Evolutionary conservation across 1,140 invertebrate genomes (phyloP), one percentile per base, ranked within the genome.

Genomic region (Grapholita molesta): DNA sequence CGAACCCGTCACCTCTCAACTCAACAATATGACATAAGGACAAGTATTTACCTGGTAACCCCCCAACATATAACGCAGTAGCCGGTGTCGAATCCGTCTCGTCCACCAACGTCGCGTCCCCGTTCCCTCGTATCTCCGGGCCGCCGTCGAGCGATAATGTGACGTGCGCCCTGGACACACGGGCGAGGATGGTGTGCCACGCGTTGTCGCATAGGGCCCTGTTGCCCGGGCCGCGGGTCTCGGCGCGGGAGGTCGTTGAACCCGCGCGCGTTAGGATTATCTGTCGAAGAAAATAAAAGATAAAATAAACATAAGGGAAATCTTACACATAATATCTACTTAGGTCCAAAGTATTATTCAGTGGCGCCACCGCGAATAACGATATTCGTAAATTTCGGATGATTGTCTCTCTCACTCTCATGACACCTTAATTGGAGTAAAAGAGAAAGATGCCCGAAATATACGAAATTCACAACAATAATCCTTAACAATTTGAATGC

Each of bases 131-230:
- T 18, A 53, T 53, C 65, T 64, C 73, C 8, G 76, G 73, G 2
- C 76, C 82, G 0, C 53, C 78, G 86, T 98, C 97, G 0, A 98
- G 94, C 71, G 94, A 93, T 0, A 98, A 84, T 0, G 94, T 94
- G 0, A 97, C 85, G 72, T 95, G 94, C 67, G 95, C 94, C 48
- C 94, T 94, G 5, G 95, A 94, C 77, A 96, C 96, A 5, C 94
- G 92, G 0, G 96, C 97, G 57, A 94, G 94, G 12, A 98, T 94
- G 68, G 93, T 94, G 85, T 98, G 97, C 97, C 97, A 98, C 75
- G 94, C 93, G 73, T 97, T 97, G 89, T 98, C 96, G 88, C 97
- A 98, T 70, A 73, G 68, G 18, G 69, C 64, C 23, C 69, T 69
- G n/a, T 67, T 30, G 4, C 70, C 71, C 11, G 72, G 65, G 42